Conservation (phyloP, 2,888 invertebrate genomes). For the Heteromyza rotundicornis region DNA sequence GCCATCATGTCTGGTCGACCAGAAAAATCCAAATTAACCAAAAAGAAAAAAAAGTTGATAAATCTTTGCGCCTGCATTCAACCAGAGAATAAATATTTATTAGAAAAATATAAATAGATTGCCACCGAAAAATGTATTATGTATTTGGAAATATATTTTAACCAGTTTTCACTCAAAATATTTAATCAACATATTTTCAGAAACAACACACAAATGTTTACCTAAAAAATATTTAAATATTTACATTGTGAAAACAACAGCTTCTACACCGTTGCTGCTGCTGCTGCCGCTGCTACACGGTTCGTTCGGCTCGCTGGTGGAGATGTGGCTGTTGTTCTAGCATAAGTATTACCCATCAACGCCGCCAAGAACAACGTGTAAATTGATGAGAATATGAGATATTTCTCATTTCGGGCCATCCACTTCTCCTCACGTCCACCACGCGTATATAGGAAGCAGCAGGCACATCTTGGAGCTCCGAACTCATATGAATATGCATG, state of each 20-base stretch:
- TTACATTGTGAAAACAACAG: constrained; percentile 56
- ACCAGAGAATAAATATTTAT: too few species aligned
- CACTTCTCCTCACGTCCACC: too few species aligned
- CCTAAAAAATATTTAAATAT: constrained; percentile 62
- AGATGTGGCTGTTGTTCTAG: neutral
- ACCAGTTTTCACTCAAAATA: constrained; percentile 55
- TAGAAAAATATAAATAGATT: too few species aligned
- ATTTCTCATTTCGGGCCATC: neutral
- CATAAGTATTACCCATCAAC: neutral
- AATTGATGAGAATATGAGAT: neutral
- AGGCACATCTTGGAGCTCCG: too few species aligned
- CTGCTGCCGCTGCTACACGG: too few species aligned
- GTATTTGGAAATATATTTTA: constrained; percentile 45
- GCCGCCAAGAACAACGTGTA: neutral
- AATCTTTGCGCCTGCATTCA: too few species aligned
- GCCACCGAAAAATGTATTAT: too few species aligned
- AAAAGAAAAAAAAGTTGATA: too few species aligned
- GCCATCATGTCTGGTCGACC: too few species aligned
- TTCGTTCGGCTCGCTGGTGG: neutral
- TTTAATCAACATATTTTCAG: constrained; percentile 57
- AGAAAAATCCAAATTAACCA: too few species aligned
- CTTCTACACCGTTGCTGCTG: neutral
- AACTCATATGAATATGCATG: too few species aligned
- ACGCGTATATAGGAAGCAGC: too few species aligned
- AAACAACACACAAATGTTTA: constrained; percentile 58